Base-by-base conservation (phyloP, 2,797 vertebrate species). In the Parambassis ranga region DNA sequence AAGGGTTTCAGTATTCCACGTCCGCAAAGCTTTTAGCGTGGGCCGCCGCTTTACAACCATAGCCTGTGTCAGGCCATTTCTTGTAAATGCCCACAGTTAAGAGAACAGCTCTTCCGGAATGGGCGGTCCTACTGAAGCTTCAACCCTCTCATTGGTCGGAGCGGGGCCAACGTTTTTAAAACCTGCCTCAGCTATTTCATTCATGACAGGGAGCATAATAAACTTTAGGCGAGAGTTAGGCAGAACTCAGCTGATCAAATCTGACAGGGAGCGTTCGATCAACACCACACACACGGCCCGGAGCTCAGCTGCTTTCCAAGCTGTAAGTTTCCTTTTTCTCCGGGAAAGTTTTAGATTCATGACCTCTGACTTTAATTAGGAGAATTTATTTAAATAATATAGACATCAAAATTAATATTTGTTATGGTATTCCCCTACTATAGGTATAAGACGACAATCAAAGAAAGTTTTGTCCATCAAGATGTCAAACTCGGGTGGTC, bases 401-500 rank as follows among this genome's bases (percentile, higher is more conserved):
- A 16, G 8, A 28, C 44, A 10, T 3, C 9, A 9, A 28, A 3
- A 28, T 10, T 5, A 16, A 7, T 11, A 9, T 20, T 13, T 30
- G 19, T 19, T 14, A 14, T 23, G 41, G 8, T 5, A 6, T 49
- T 22, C 9, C 31, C 2, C 5, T n/a, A 11, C 10, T 59, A 50
- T 50, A 72, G 65, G 20, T 15, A 27, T 23, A 56, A 60, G n/a
- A 5, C 2, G 52, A 18, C 7, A 7, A 39, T 37, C 31, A 16
- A 18, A 15, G 23, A 36, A 11, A 44, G 10, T 26, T 52, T 52
- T 37, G 33, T 44, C 5, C 32, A 13, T 41, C 48, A 53, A 91
- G 83, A 95, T 97, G 93, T 93, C 94, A 0, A 94, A 94, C 2
- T 79, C 93, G n/a, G 92, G 92, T 9, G 98, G 98, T n/a, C 85